Base-by-base conservation (phyloP, 2,113 vertebrate genomes). In the Pteronura brasiliensis region DNA sequence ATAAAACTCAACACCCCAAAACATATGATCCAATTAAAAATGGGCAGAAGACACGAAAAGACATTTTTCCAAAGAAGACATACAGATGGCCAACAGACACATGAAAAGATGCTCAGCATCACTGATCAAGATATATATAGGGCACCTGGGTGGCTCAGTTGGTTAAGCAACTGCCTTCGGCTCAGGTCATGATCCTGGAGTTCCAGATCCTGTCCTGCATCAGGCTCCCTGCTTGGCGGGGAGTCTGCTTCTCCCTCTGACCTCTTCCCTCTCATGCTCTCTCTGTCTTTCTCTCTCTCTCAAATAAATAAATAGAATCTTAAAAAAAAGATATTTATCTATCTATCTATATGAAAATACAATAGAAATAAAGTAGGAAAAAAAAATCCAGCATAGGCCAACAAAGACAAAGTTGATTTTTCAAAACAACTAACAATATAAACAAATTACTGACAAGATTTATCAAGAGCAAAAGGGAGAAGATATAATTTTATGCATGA, bases 331-430 rank as follows among this genome's bases (percentile, higher is more conserved):
- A 52, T 52, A 52, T 55, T 4, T 14, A 65, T 6, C 29, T 29
- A 63, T 63, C 29, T 29, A 63, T 63, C 9, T 67, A 36, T 6
- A 72, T 18, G 5, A 57, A 83, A 83, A 52, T 76, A 42, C 9
- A 67, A 72, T 59, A 83, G 76, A 86, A 77, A 67, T 67, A 61
- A 87, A 79, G 85, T 52, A 67, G 47, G 44, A 79, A 67, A 20
- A 79, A n/a, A 79, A 87, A 36, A 57, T 55, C 79, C 61, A 65
- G 31, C 57, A 67, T 18, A 69, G 59, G 52, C 49, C 29, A 69
- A 93, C 36, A 87, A 93, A 93, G n/a, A 31, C 36, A 69, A 79
- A 79, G 74, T n/a, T 79, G 61, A 69, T 44, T 79, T 93, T 93
- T 93, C 21, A 57, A 87, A 93, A 55, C 27, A 93, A 85, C 34